Conservation (phyloP, 2,113 vertebrate genomes). For the Dasyprocta punctata region DNA sequence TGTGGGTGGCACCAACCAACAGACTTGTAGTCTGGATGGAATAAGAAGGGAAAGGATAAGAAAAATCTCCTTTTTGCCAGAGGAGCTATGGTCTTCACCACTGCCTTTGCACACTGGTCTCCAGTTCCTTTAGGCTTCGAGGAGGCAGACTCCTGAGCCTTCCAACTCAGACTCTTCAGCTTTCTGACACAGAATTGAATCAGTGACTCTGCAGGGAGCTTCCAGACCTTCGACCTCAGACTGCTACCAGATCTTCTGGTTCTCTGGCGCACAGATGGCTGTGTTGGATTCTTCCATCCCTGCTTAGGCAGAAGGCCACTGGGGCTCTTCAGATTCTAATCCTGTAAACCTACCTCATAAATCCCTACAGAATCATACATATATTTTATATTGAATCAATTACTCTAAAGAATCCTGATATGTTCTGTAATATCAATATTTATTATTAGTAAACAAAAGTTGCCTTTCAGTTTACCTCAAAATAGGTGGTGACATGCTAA, state of each 20-base stretch:
- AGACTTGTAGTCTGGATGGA: not conserved
- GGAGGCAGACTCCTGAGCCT: not conserved
- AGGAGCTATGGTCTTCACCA: not conserved
- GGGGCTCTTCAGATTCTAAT: not conserved
- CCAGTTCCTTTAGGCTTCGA: not conserved
- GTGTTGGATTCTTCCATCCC: not conserved
- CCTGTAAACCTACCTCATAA: not conserved
- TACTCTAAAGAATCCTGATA: not conserved
- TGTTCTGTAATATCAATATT: not conserved
- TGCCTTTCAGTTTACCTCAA: not conserved
- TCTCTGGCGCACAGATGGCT: not conserved
- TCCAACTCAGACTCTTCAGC: not conserved
- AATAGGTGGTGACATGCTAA: not conserved
- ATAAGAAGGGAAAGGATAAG: not conserved
- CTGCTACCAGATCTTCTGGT: not conserved
- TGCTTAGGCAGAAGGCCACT: not conserved
- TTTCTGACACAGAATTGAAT: not conserved
- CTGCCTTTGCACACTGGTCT: not conserved
- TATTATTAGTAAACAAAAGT: not conserved
- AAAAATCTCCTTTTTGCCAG: not conserved
- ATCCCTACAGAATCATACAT: not conserved
- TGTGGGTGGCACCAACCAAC: not conserved
- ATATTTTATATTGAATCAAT: not conserved
- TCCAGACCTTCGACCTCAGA: not conserved
- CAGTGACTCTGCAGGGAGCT: not conserved